Base-by-base conservation (phyloP, 2,797 vertebrate genomes). In the Tiaroga cobitis region DNA sequence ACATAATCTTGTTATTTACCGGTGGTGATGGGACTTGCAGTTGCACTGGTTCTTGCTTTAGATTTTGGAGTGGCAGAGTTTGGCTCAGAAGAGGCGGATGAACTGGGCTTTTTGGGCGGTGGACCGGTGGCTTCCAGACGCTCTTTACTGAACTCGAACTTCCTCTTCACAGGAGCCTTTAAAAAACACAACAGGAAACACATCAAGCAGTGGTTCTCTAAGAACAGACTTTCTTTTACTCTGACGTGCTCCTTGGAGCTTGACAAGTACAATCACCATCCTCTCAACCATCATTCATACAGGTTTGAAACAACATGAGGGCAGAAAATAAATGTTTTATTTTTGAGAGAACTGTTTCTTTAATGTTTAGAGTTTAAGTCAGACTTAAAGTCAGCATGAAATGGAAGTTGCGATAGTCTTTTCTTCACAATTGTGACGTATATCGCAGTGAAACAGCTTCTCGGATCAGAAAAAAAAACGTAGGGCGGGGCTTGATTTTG, bases 121-220 rank as follows among this genome's bases (percentile, higher is more conserved):
- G 93, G 92, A 16, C 75, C 91, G 0, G 92, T 59, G 6, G 85
- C 81, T 43, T 93, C 94, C 90, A 90, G 90, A 2, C 91, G 95
- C 90, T 97, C 96, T 90, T 96, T 96, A 89, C 87, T 95, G 88
- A 97, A 96, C 90, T 97, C 97, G 93, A 96, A 96, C 91, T 96
- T 98, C 88, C 95, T 95, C 92, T 98, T 98, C 39, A 92, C 92
- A 29, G 95, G 93, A 49, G 93, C 90, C 89, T 96, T 29, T 0
- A 19, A 11, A 6, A 3, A 15, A 76, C 29, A 76, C 37, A 54
- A 19, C 13, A 39, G 1, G 39, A 63, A 7, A 32, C 19, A 79
- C 26, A 59, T 5, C 16, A n/a, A 8, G 3, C 15, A 32, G 15
- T 21, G 1, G 61, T 86, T 65, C 46, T 43, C 54, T 18, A 65